These are phyloP conservation scores for Thunnus maccoyii DNA, from an alignment of 2,113 vertebrate species.

Conservation along the genomic window DNA sequence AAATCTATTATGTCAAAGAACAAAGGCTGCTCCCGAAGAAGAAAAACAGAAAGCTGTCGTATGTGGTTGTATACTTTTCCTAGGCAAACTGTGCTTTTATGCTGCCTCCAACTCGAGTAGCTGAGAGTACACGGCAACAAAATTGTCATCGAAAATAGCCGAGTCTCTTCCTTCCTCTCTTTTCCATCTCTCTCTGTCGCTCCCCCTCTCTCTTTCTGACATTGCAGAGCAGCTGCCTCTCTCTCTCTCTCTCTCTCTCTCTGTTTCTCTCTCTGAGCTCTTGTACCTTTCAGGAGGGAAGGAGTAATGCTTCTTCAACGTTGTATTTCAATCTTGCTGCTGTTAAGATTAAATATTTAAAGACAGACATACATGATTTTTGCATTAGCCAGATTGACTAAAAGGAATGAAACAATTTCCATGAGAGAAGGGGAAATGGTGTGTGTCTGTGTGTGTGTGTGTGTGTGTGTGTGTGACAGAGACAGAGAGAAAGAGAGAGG, in stretches of 20 bases:
- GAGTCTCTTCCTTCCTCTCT: constrained; percentile 53
- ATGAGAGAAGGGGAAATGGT: constrained; percentile 51
- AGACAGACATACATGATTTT: constrained; percentile 85
- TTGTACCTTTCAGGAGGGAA: constrained; percentile 73
- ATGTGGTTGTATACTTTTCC: constrained; percentile 64
- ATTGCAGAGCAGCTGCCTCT: constrained; percentile 63
- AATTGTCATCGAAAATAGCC: constrained; percentile 72
- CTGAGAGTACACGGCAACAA: constrained; percentile 67
- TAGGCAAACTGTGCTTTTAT: constrained; percentile 69
- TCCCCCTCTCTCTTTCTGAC: constrained; percentile 60
- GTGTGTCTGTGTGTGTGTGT: constrained; percentile 23
- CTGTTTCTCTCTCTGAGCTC: constrained; percentile 49
- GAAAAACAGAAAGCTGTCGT: constrained; percentile 46
- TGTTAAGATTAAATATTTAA: constrained; percentile 86
- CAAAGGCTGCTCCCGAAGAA: constrained; percentile 58
- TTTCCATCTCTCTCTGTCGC: constrained; percentile 49
- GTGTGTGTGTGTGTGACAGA: background rate
- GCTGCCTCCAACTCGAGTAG: constrained; percentile 57
- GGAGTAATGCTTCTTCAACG: constrained; percentile 76
- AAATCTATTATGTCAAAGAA: constrained; percentile 63
- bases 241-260: constrained; percentile 31
- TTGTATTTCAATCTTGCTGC: constrained; percentile 82
- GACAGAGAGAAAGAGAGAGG: constrained; percentile 3
- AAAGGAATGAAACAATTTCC: constrained; percentile 83
- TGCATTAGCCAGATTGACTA: constrained; percentile 87